phyloP scores from a whole-genome alignment of 2,888 invertebrate species.

The Sussaba pulchella region DNA sequence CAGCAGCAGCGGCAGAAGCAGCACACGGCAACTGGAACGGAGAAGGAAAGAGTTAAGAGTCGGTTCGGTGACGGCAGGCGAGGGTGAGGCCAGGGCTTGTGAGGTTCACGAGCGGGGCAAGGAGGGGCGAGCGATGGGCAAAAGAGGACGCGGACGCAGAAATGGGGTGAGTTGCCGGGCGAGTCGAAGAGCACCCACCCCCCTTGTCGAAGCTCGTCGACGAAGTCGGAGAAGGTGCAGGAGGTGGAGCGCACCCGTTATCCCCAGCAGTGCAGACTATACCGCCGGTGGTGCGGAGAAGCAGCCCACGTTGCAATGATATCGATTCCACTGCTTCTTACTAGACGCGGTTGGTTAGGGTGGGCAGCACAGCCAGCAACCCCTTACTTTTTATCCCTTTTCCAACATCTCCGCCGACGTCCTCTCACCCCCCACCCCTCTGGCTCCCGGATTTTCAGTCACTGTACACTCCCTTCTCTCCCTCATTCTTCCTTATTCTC shows the following conservation, averaged over 20 bases:
- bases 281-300: conserved; percentile 59
- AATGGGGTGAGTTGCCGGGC: conserved; percentile 62
- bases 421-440: conserved; percentile 67
- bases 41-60: conserved; percentile 82
- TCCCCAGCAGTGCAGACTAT: conserved; percentile 48
- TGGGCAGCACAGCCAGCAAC: conserved; percentile 76
- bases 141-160: conserved; percentile 61
- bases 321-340: conserved; percentile 84
- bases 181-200: conserved; percentile 67
- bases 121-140: conserved; percentile 63
- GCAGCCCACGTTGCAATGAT: conserved; percentile 83
- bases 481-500: conserved; percentile 62
- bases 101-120: conserved; percentile 64
- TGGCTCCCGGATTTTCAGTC: conserved; percentile 29
- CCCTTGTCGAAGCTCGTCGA: conserved; percentile 59
- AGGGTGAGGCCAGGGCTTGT: conserved; percentile 50
- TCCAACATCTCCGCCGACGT: conserved; percentile 75
- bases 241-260: conserved; percentile 66
- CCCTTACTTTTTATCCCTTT: conserved; percentile 83
- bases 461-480: conserved; percentile 48
- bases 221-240: conserved; percentile 75
- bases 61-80: conserved; percentile 75
- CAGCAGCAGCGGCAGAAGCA: too few species aligned
- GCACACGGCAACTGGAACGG: conserved; percentile 73
- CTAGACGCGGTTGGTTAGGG: conserved; percentile 82